Evolutionary conservation across 2,797 vertebrate species (phyloP), one percentile per base, ranked within the genome.

Genomic region (Staurois parvus): DNA sequence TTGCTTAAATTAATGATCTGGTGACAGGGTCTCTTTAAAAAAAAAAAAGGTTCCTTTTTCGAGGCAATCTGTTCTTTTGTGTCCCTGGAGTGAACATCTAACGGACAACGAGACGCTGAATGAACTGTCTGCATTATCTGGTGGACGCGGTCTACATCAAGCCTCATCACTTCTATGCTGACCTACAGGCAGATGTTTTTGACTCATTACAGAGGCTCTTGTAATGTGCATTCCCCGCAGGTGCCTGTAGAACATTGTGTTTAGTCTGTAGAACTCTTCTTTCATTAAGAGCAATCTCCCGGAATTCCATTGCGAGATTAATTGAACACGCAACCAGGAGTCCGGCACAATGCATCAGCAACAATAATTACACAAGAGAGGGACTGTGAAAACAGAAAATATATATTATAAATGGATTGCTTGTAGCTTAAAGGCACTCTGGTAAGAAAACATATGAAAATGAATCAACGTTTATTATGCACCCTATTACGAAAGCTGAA

Each of bases 111-210:
- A 77, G 74, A 70, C 30, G 34, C 24, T 37, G 32, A 52, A 40
- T 40, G 48, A 77, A 42, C 56, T 52, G 21, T 45, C 67, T 37
- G 72, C 59, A 37, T 3, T 68, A 59, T 12, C 21, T 19, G 15
- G 40, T 26, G 73, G 32, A 19, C 62, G 21, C 62, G 21, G 15
- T 66, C 52, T 52, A 52, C 72, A 52, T 52, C 12, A 42, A 83
- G 37, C 34, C 62, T 68, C 21, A 29, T 21, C 56, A 67, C 42
- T 40, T 62, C 19, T 64, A 48, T 52, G 45, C n/a, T 56, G 83
- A 34, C 76, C 76, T 48, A 37, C 42, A n/a, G 83, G 56, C 68
- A 64, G 76, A 72, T 64, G 66, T 73, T 67, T 28, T 37, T 66
- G 66, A 56, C 68, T 68, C 52, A 73, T 74, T 66, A 15, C 28